A percentile compares a stretch with the other conserved stretches of the same genome.
These are phyloP conservation scores for Lithodes maja DNA, from an alignment of 2,888 invertebrate species.

Conservation along the genomic window DNA sequence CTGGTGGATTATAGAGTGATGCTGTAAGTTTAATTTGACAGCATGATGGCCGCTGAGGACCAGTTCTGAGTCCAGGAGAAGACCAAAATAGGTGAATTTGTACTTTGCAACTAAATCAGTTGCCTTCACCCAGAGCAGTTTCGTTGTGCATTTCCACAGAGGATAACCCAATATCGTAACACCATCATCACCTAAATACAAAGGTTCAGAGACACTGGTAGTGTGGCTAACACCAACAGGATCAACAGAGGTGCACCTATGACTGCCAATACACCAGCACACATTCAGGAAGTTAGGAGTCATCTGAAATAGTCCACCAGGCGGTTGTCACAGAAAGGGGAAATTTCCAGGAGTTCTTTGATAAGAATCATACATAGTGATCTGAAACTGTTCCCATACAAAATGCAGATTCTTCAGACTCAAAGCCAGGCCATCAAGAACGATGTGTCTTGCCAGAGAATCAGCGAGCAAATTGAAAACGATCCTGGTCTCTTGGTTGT, in stretches of 20 bases:
- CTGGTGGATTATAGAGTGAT: not conserved
- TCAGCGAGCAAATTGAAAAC: conserved; percentile 18
- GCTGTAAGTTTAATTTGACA: conserved; percentile 12
- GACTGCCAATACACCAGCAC: conserved; percentile 16
- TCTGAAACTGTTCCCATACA: conserved; percentile 27
- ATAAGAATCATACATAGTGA: conserved; percentile 4
- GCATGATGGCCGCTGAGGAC: not conserved
- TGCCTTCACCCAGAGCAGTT: conserved; percentile 5
- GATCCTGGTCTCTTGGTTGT: not conserved
- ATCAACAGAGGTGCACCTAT: not conserved
- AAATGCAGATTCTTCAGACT: conserved; percentile 28
- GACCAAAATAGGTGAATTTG: not conserved
- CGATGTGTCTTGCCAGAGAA: conserved; percentile 4
- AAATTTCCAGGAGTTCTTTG: conserved; percentile 16
- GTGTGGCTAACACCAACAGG: conserved; percentile 16
- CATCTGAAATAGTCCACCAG: conserved; percentile 19
- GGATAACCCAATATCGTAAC: not conserved
- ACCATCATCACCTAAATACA: not conserved
- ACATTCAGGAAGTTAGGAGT: conserved; percentile 13
- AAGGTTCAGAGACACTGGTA: conserved; percentile 22
- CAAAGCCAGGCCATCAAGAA: too few relatives aligned
- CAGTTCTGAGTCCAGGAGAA: conserved; percentile 1
- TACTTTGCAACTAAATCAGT: conserved; percentile 22
- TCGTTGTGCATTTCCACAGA: not conserved
- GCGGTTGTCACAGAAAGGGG: conserved; percentile 22